Evolutionary conservation across 2,113 vertebrate species (phyloP), one percentile per base, ranked within the genome.

Genomic region (Pristiophorus japonicus): DNA sequence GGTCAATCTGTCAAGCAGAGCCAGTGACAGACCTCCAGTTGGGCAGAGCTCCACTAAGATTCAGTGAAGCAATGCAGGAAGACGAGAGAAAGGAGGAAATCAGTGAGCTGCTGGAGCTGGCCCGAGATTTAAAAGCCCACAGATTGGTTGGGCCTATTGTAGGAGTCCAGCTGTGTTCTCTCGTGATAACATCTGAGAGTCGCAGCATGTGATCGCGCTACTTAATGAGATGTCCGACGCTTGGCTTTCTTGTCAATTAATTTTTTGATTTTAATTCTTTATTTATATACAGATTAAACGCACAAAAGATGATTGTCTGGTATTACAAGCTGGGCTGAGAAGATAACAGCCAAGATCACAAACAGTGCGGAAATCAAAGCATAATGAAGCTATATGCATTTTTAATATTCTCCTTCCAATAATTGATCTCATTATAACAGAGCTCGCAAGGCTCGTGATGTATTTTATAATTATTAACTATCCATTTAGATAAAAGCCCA

Each of bases 231-330:
- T 92, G 55, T 92, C 59, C 34, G 1, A 92, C 59, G 38, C 18
- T 16, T 63, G 59, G 62, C 38, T n/a, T 91, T 59, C 51, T 90
- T 62, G 12, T 38, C 65, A 92, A 92, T 92, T 92, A 62, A 92
- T 92, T 92, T 92, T 92, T 92, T 92, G 14, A 38, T 92, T 63
- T 63, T 63, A 38, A 92, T 38, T 92, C 18, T n/a, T 91, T 91
- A 91, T 62, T 62, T 91, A 91, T 63, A 38, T 91, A 7, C 55
- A 63, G 88, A 62, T 65, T 92, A 22, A 62, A 63, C 62, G 18
- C 59, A 62, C n/a, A n/a, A 92, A 92, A 92, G 88, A 92, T 92
- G 59, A 92, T 65, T 92, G 88, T 92, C 59, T 92, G 59, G 59
- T 22, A 92, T 63, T 92, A 92, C 88, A 92, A 92, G 88, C 88